phyloP scores from a whole-genome alignment of 2,888 invertebrate species.

The Temnothorax ravouxi region DNA sequence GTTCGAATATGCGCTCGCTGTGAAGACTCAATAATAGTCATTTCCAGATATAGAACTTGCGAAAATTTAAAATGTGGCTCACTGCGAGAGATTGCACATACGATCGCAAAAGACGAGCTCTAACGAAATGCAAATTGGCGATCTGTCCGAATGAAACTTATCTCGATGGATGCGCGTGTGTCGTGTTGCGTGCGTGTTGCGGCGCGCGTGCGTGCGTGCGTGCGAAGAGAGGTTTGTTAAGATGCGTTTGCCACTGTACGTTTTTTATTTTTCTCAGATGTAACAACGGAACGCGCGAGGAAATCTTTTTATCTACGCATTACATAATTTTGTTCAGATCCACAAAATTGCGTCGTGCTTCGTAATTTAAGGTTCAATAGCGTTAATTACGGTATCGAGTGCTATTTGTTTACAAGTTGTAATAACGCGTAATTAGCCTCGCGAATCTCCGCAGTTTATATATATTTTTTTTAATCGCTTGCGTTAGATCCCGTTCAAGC shows the following conservation, averaged over 20 bases:
- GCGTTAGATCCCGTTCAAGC: constrained; percentile 3
- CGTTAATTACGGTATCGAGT: not conserved
- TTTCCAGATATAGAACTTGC: constrained; percentile 14
- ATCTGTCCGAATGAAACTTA: not conserved
- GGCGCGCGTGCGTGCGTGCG: not conserved
- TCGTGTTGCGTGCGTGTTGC: constrained; percentile 3
- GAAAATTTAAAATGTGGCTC: not conserved
- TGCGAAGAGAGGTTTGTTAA: constrained; percentile 10
- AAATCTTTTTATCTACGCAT: not conserved
- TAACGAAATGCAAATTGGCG: constrained; percentile 3
- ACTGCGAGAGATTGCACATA: not conserved
- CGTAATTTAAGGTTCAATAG: constrained; percentile 18
- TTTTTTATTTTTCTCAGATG: constrained; percentile 6
- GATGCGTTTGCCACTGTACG: constrained; percentile 22
- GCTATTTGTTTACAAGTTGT: not conserved
- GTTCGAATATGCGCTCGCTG: constrained; percentile 29
- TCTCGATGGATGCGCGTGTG: constrained; percentile 10
- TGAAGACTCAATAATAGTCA: constrained; percentile 10
- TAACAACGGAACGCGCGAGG: not conserved
- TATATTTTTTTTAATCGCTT: not conserved
- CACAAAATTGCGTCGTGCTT: constrained; percentile 10
- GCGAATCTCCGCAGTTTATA: not conserved
- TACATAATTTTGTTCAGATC: not conserved
- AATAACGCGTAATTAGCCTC: not conserved
- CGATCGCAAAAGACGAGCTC: not conserved